Conservation (phyloP, 2,888 invertebrate genomes). For the Diplolepis rosae region DNA sequence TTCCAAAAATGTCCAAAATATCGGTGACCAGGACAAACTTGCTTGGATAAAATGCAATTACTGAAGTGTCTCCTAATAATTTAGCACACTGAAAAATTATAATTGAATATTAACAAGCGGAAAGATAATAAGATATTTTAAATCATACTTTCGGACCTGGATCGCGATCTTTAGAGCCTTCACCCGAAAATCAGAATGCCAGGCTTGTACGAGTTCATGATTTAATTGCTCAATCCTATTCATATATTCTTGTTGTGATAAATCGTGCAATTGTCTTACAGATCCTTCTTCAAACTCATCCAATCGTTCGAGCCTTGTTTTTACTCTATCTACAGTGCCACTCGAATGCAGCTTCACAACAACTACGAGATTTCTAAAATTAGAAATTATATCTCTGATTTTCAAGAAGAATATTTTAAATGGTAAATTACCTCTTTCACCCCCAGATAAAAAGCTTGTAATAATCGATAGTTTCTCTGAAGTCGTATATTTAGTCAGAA, state of each 20-base stretch:
- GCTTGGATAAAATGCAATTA: constrained; percentile 97
- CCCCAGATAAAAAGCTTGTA: constrained; percentile 89
- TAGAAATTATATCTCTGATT: constrained; percentile 40
- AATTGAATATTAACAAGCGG: constrained; percentile 33
- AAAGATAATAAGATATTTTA: constrained; percentile 1
- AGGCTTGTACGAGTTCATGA: constrained; percentile 91
- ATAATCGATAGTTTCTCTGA: constrained; percentile 94
- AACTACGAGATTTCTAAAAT: constrained; percentile 76
- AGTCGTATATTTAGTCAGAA: constrained; percentile 93
- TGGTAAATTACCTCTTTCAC: constrained; percentile 81
- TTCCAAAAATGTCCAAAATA: constrained; percentile 95
- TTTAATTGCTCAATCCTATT: constrained; percentile 92
- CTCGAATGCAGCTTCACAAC: constrained; percentile 85
- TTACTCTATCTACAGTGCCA: constrained; percentile 86
- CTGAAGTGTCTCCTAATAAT: constrained; percentile 90
- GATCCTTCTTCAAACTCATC: constrained; percentile 95
- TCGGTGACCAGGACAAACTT: constrained; percentile 98
- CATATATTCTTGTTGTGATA: constrained; percentile 95
- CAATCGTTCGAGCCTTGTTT: constrained; percentile 92
- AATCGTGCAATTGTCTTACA: constrained; percentile 88
- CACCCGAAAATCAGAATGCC: constrained; percentile 95
- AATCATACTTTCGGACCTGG: constrained; percentile 75
- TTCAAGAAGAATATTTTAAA: not conserved
- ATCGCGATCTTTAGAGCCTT: constrained; percentile 97
- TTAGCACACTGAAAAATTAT: constrained; percentile 86